Conservation (phyloP, 2,888 invertebrate genomes). For the Lasioglossum lativentre region DNA sequence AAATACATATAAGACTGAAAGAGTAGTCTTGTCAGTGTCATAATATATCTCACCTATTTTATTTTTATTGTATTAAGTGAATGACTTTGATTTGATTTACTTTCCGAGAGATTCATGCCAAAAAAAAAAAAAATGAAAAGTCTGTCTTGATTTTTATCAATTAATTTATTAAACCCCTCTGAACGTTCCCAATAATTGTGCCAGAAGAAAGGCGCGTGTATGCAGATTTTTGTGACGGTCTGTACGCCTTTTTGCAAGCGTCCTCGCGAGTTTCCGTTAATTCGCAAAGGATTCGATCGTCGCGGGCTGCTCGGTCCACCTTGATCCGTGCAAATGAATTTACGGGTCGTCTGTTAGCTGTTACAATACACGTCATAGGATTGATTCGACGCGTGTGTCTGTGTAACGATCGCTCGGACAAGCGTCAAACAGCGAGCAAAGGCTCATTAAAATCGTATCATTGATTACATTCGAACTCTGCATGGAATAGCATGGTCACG, state of each 20-base stretch:
- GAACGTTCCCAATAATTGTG: not conserved
- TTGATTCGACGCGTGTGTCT: constrained; percentile 19
- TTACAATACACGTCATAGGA: constrained; percentile 36
- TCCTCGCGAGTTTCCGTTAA: not conserved
- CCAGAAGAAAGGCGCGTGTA: too few species aligned
- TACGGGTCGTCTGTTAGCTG: constrained; percentile 28
- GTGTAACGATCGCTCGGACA: constrained; percentile 14
- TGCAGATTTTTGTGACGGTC: not conserved
- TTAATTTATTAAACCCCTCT: not conserved
- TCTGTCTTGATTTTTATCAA: not conserved
- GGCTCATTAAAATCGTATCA: constrained; percentile 33
- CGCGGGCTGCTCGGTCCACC: not conserved
- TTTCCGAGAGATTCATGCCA: not conserved
- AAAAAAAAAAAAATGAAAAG: not conserved
- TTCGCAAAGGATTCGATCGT: not conserved
- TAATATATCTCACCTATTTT: too few species aligned
- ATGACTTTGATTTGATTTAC: too few species aligned
- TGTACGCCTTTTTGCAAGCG: not conserved
- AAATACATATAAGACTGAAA: too few species aligned
- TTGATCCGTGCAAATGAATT: constrained; percentile 32
- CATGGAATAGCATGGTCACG: not conserved
- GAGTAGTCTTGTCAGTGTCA: too few species aligned
- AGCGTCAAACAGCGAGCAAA: constrained; percentile 35
- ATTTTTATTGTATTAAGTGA: too few species aligned
- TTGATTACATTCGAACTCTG: constrained; percentile 10